Evolutionary conservation across 2,888 invertebrate species (phyloP), one percentile per base, ranked within the genome.

Genomic region (Pristionchus entomophagus): DNA sequence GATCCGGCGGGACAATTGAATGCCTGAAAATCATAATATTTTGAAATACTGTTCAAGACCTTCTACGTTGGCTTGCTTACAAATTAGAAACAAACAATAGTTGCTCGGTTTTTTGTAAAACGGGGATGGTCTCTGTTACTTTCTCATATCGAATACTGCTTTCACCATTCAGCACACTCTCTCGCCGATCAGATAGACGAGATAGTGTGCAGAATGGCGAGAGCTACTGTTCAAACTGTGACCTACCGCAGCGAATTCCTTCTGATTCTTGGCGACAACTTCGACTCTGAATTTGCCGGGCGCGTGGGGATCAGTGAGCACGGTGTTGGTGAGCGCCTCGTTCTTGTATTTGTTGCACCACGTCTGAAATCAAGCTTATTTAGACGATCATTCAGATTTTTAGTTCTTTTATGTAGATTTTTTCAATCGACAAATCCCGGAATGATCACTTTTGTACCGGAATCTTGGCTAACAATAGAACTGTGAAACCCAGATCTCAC

Each of bases 1-100:
- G 97, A 96, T 26, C 96, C 97, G 35, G 95, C 94, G 0, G 96
- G 96, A 94, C 98, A 98, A 88, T 96, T 95, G 95, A 96, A 98
- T 91, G 97, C 85, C 85, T 85, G 69, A 19, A 84, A 49, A 5
- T 12, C 22, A 1, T 14, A 45, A 45, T 45, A 26, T 26, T 59
- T 59, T 59, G 59, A 59, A 59, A 51, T 51, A 51, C 19, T 19
- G 19, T 51, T n/a, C n/a, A n/a, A n/a, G n/a, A n/a, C n/a, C n/a
- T n/a, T n/a, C n/a, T n/a, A n/a, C n/a, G n/a, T n/a, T n/a, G n/a
- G n/a, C n/a, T n/a, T n/a, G n/a, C n/a, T n/a, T n/a, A n/a, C n/a
- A n/a, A n/a, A n/a, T n/a, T n/a, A n/a, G n/a, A n/a, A n/a, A n/a
- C n/a, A n/a, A n/a, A n/a, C n/a, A n/a, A n/a, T n/a, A n/a, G n/a